Evolutionary conservation across 2,113 vertebrate genomes (phyloP), one percentile per base, ranked within the genome.

Genomic region (Psittacula cyanocephala): DNA sequence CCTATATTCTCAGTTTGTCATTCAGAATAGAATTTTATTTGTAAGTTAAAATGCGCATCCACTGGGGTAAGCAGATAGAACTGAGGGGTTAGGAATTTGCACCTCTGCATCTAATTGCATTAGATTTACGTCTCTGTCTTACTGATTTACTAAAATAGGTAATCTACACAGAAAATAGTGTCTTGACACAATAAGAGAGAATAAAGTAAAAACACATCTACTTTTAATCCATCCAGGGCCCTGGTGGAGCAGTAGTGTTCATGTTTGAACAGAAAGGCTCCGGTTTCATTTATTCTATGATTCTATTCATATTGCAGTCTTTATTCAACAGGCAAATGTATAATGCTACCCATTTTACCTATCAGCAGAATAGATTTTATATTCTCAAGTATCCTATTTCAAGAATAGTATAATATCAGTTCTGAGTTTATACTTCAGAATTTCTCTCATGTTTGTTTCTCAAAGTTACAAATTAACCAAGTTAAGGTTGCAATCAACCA

Each of bases 81-180:
- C 93, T 85, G 57, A 91, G 81, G 69, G 86, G 91, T 91, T 92
- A 93, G 77, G 64, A 55, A 91, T 97, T 93, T 96, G 84, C 93
- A 92, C 92, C 47, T 95, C 91, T 89, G 91, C 90, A 91, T 91
- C 90, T 97, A 90, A 94, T 93, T 97, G 88, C 85, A 74, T 95
- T 95, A 91, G 88, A 96, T 95, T 95, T 96, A 62, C 89, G 87
- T 95, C 86, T 95, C 86, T 91, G 29, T 91, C 18, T 81, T 93
- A 92, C 6, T 27, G 22, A 91, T 96, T 86, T 92, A 87, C 64
- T 75, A 80, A 87, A 95, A 96, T 89, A 91, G 93, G 65, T 93
- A 91, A 89, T 92, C 95, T 96, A 93, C 55, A 79, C 89, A 92
- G 89, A 75, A 96, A 93, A 94, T 68, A 86, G 55, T 88, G 88